phyloP scores from a whole-genome alignment of 2,888 invertebrate species.

The Dynastes tityus region DNA sequence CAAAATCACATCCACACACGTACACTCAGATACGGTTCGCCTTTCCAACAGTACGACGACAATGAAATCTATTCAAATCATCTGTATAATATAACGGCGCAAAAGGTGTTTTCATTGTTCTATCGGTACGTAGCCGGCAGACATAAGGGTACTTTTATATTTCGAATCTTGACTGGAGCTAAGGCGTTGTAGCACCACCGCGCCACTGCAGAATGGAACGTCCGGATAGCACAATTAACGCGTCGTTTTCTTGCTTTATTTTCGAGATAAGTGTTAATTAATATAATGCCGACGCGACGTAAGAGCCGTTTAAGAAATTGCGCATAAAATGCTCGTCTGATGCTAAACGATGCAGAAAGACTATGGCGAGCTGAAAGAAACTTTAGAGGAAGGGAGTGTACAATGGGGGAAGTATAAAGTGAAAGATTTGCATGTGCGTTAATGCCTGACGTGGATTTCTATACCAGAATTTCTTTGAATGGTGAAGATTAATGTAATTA shows the following conservation, averaged over 20 bases:
- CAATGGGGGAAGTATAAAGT: no score
- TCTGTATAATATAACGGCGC: neutral
- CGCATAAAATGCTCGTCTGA: no score
- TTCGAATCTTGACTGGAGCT: neutral
- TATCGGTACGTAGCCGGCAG: constrained; percentile 2
- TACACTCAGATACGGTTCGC: neutral
- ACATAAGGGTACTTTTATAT: constrained; percentile 21
- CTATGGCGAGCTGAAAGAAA: no score
- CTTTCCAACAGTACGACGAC: neutral
- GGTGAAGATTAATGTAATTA: no score
- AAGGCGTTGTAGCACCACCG: neutral
- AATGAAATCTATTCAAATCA: neutral
- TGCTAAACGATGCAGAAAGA: no score
- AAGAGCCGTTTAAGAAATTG: neutral
- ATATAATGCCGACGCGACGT: constrained; percentile 8
- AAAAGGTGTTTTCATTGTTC: constrained; percentile 18
- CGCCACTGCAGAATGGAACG: neutral
- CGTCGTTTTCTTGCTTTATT: neutral
- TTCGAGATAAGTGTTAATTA: constrained; percentile 14
- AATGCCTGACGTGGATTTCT: no score
- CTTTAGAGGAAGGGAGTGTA: no score
- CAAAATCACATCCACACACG: neutral
- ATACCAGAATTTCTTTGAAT: no score
- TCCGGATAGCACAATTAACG: neutral
- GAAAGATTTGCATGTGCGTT: no score